Percentiles rank a stretch among this genome's conserved stretches.
Evolutionary conservation across 2,113 vertebrate genomes (phyloP).

Genomic region (Spilogale gracilis): DNA sequence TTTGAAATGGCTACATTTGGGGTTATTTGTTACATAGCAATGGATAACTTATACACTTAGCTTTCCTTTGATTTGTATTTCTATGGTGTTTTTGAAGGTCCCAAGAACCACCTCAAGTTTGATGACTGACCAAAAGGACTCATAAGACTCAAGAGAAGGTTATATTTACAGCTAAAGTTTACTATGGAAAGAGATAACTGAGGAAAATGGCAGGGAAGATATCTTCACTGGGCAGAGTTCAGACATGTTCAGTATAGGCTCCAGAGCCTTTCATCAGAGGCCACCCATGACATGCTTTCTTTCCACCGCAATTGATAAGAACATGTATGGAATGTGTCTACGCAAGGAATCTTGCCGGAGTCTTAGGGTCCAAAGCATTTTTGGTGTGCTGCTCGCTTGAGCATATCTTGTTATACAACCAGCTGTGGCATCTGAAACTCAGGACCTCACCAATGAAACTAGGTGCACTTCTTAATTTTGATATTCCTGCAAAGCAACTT

Average conservation of each 20-base stretch:
- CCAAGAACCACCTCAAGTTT: neutral
- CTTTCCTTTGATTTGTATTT: constrained; percentile 36
- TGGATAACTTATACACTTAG: neutral
- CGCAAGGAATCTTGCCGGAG: neutral
- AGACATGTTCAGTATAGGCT: neutral
- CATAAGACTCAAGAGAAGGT: neutral
- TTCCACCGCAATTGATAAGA: neutral
- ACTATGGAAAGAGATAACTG: neutral
- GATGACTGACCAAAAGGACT: neutral
- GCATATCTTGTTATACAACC: neutral
- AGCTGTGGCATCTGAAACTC: neutral
- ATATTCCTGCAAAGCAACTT: neutral
- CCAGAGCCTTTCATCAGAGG: neutral
- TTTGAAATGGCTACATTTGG: neutral
- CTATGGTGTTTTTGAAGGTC: neutral
- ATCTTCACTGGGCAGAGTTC: neutral
- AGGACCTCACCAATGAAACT: neutral
- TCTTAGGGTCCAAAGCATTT: neutral
- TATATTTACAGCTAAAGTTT: neutral
- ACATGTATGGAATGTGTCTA: neutral
- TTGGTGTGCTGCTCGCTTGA: constrained; percentile 27
- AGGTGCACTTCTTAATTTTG: neutral
- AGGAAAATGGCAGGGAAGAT: neutral
- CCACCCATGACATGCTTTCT: neutral
- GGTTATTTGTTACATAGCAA: neutral